Conservation (phyloP, 92 coral and sea anemone species). For the Epizoanthus illoricatus region DNA sequence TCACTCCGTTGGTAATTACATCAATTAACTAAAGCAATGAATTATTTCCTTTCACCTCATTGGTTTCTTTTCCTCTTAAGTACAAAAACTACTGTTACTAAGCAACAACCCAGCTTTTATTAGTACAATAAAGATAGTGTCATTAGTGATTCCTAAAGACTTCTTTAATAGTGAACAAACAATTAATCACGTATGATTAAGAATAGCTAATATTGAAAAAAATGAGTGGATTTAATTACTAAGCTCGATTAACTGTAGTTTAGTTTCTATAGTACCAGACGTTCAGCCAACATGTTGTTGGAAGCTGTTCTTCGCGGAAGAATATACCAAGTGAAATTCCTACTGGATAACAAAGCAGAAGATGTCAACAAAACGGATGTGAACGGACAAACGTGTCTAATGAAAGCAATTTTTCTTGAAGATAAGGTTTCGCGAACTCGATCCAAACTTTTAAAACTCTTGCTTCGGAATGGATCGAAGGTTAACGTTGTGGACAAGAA, state of each 20-base stretch:
- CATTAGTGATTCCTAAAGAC: background rate
- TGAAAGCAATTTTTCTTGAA: slow-evolving; percentile 83
- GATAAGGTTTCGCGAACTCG: slow-evolving; percentile 86
- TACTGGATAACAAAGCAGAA: slow-evolving; percentile 73
- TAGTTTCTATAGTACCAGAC: background rate
- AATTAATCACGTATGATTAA: background rate
- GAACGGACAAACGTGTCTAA: slow-evolving; percentile 84
- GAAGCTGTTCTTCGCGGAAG: slow-evolving; percentile 87
- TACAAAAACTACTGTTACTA: slow-evolving; percentile 10
- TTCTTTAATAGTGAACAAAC: slow-evolving; percentile 5
- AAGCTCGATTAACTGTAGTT: background rate
- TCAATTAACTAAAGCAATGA: background rate
- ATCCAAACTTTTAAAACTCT: slow-evolving; percentile 70
- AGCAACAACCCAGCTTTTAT: background rate
- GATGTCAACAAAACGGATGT: slow-evolving; percentile 86
- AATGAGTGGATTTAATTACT: background rate
- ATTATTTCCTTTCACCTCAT: background rate
- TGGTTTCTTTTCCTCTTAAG: background rate
- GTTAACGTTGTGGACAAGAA: slow-evolving; percentile 75
- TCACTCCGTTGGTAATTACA: background rate
- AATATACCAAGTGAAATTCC: slow-evolving; percentile 84
- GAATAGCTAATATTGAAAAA: background rate
- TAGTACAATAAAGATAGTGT: slow-evolving; percentile 7
- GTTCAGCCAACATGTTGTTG: slow-evolving; percentile 60
- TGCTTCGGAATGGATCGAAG: slow-evolving; percentile 77